phyloP scores from a whole-genome alignment of 2,888 invertebrate species.

The Blastobasis adustella region DNA sequence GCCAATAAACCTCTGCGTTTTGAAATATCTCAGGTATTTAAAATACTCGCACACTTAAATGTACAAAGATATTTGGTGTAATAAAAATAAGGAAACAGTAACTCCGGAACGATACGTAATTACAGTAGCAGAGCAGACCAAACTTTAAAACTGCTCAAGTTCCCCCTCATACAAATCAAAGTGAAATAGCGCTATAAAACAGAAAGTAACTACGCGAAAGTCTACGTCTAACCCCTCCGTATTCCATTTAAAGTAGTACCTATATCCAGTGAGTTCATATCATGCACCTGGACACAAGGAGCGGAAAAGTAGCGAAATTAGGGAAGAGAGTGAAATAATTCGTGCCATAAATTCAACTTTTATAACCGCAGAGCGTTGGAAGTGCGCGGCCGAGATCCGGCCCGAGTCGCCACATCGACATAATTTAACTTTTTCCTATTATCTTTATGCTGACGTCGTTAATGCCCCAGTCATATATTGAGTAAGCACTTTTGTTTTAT shows the following conservation, averaged over 20 bases:
- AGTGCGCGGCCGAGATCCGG: conserved; percentile 27
- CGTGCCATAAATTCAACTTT: conserved; percentile 68
- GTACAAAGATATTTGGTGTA: no score
- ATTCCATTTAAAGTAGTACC: conserved; percentile 51
- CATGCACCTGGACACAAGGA: conserved; percentile 60
- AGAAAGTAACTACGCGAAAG: conserved; percentile 32
- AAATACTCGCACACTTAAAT: no score
- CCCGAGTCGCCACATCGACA: conserved; percentile 60
- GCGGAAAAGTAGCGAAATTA: conserved; percentile 51
- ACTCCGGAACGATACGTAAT: background rate
- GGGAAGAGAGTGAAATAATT: conserved; percentile 65
- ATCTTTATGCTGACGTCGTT: conserved; percentile 69
- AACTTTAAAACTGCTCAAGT: conserved; percentile 21
- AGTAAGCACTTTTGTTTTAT: conserved; percentile 43
- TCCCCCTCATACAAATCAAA: conserved; percentile 44
- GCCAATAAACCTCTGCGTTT: no score
- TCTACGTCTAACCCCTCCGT: conserved; percentile 35
- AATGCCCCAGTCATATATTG: conserved; percentile 57
- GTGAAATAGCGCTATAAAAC: conserved; percentile 48
- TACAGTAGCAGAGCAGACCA: conserved; percentile 6
- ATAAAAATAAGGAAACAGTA: no score
- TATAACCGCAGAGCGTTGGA: conserved; percentile 48
- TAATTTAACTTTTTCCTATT: conserved; percentile 75
- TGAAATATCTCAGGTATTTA: no score
- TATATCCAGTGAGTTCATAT: conserved; percentile 29